phyloP scores from a whole-genome alignment of 2,888 invertebrate species.

The Stegana nigrithorax region DNA sequence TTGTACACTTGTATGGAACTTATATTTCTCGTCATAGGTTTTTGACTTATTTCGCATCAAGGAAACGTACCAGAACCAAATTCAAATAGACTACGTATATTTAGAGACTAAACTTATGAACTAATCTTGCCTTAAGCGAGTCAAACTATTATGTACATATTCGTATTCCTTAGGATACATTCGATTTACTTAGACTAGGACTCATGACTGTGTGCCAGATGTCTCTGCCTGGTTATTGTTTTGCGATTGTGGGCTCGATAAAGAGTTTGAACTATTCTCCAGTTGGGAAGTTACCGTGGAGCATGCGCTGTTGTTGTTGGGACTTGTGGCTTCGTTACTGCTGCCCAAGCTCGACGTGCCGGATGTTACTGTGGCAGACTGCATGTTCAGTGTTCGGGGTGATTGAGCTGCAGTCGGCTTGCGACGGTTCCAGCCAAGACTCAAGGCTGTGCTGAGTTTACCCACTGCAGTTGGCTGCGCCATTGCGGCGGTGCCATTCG shows the following conservation, averaged over 20 bases:
- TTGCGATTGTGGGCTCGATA: slow-evolving; percentile 24
- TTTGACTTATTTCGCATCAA: too few species aligned
- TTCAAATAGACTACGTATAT: too few species aligned
- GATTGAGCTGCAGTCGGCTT: slow-evolving; percentile 31
- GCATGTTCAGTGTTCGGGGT: slow-evolving; percentile 29
- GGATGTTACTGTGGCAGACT: slow-evolving; percentile 21
- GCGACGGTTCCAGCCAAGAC: slow-evolving; percentile 62
- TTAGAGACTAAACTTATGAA: too few species aligned
- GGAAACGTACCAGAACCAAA: too few species aligned
- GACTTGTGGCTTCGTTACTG: slow-evolving; percentile 51
- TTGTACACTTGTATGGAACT: too few species aligned
- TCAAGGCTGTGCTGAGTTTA: slow-evolving; percentile 59
- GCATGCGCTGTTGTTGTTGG: slow-evolving; percentile 59
- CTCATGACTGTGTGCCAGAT: slow-evolving; percentile 38
- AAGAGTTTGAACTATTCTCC: slow-evolving; percentile 38
- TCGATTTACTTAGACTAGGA: not conserved
- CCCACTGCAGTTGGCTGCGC: slow-evolving; percentile 45
- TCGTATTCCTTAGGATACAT: not conserved
- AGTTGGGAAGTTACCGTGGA: slow-evolving; percentile 55
- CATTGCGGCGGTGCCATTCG: slow-evolving; percentile 37
- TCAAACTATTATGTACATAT: slow-evolving; percentile 6
- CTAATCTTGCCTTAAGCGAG: too few species aligned
- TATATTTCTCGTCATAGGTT: too few species aligned
- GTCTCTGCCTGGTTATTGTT: slow-evolving; percentile 40
- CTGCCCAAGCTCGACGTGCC: slow-evolving; percentile 20